Evolutionary conservation across 2,113 vertebrate genomes (phyloP), one percentile per base, ranked within the genome.

Genomic region (Anolis carolinensis): DNA sequence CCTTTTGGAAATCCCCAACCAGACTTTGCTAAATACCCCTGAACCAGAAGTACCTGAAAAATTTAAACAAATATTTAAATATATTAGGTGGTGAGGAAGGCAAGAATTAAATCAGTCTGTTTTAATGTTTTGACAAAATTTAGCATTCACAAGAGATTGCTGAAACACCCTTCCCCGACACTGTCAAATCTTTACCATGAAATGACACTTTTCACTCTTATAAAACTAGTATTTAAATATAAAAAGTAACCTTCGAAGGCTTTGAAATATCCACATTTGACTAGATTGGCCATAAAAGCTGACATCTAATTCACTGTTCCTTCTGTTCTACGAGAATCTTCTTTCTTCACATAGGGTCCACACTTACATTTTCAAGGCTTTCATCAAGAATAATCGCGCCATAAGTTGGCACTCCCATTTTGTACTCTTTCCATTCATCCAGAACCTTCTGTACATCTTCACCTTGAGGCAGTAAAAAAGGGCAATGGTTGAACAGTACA

Each of bases 1-100:
- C 99, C 99, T 93, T 99, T 99, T 62, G 99, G 99, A 96, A 99
- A 99, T 77, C 99, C 98, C 98, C 99, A 99, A 68, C 98, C 98
- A 85, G 99, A 99, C 91, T 99, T 99, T 44, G 99, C 99, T 85
- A 99, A 96, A 94, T 99, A 99, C 50, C 99, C 98, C 93, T 99
- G 99, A 94, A 99, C 99, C 85, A 99, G 97, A 84, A 99, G 96
- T 23, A 95, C 98, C 98, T 99, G 90, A 1, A 92, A 93, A 94
- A 93, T 48, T 50, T 82, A 95, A 18, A 10, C 5, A 85, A 81
- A 1, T 0, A 30, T 88, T 62, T 5, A 52, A 67, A 65, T 39
- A 87, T 55, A 92, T 30, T 48, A 50, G 63, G 67, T 30, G 1
- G 11, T 44, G 48, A n/a, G 39, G 23, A 34, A 32, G 34, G 23